Conservation (phyloP, 2,113 vertebrate genomes). For the Penelope pileata region DNA sequence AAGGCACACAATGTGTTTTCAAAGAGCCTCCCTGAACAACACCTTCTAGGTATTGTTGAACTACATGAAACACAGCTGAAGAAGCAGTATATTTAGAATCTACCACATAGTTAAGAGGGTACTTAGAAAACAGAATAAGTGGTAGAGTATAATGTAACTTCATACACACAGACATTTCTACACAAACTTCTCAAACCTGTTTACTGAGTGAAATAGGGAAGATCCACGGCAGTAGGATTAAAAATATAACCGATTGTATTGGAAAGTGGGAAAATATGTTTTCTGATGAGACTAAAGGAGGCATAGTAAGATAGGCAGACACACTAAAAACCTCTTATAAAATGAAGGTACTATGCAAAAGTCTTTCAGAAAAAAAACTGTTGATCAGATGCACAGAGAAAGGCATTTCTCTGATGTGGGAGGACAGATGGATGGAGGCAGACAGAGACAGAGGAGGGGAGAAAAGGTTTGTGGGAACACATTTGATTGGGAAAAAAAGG, state of each 20-base stretch:
- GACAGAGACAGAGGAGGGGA: background rate
- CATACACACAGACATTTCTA: background rate
- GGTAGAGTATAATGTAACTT: background rate
- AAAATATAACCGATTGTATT: background rate
- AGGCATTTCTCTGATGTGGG: background rate
- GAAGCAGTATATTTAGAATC: background rate
- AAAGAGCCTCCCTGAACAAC: background rate
- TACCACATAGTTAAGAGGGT: background rate
- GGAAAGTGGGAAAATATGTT: background rate
- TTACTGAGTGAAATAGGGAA: background rate
- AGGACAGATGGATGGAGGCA: background rate
- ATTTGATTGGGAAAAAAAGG: background rate
- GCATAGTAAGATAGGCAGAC: background rate
- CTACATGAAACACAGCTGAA: background rate
- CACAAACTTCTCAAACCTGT: background rate
- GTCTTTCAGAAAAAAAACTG: background rate
- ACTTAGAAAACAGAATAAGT: background rate
- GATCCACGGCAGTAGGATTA: background rate
- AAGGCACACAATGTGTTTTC: background rate
- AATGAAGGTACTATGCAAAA: background rate
- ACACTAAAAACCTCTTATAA: background rate
- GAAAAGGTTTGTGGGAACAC: background rate
- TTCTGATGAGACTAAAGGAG: background rate
- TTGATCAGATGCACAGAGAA: background rate
- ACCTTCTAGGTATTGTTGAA: background rate